A percentile compares a stretch with the other conserved stretches of the same genome.
Evolutionary conservation across 2,797 vertebrate genomes (phyloP).

Genomic region (Anguilla obscura): DNA sequence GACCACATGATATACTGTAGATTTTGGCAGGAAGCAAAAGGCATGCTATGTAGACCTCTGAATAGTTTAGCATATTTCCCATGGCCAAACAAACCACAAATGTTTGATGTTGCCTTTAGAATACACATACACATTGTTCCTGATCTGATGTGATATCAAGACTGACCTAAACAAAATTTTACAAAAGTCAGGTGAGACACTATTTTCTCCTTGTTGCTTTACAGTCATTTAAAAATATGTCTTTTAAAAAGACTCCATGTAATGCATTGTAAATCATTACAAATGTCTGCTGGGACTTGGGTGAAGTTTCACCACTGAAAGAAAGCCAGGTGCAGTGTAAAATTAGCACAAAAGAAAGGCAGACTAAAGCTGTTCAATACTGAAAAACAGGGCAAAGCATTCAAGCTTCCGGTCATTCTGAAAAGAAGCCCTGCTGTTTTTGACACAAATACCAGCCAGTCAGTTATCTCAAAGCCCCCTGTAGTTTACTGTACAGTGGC

Average conservation of each 20-base stretch:
- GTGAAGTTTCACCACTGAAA: neutral
- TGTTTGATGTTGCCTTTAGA: neutral
- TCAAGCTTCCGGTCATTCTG: neutral
- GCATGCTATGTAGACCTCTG: neutral
- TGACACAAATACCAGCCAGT: neutral
- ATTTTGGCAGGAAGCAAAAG: conserved; percentile 7
- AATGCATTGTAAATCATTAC: conserved; percentile 1
- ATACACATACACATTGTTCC: neutral
- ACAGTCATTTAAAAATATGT: no score
- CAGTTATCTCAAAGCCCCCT: neutral
- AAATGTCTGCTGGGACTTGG: neutral
- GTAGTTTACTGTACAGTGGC: neutral
- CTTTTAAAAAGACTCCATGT: neutral
- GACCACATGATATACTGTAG: neutral
- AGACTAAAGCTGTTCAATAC: neutral
- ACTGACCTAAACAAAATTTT: neutral
- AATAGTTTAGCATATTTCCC: conserved; percentile 18
- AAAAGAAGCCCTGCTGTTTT: neutral
- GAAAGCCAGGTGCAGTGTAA: neutral
- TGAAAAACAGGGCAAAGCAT: neutral
- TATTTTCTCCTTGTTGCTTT: neutral
- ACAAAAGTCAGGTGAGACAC: neutral
- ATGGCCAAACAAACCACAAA: conserved; percentile 13
- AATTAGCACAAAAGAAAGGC: neutral
- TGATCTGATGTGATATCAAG: neutral